Base-by-base conservation (phyloP, 2,888 invertebrate species). In the Sylvicola cinctus region DNA sequence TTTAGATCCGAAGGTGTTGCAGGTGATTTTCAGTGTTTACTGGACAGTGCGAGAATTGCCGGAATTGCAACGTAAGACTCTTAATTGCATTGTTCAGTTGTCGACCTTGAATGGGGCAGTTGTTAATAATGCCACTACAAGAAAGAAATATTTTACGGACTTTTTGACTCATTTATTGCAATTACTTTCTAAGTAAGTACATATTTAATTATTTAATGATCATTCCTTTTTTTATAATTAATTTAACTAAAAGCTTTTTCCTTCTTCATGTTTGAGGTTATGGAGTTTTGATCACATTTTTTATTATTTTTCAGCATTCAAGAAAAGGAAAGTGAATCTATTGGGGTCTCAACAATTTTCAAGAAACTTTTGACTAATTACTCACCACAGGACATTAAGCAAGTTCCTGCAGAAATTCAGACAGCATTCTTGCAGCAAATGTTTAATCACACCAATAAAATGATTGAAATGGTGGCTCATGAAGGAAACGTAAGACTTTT, bases 11-110 rank as follows among this genome's bases (percentile, higher is more conserved):
- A 67, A 70, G 40, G 60, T 85, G 12, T 53, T 83, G 32, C 66
- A 75, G n/a, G 54, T 87, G 27, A 79, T 85, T 60, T 87, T 84
- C 50, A 74, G 75, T 50, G 62, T 80, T 25, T 85, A 87, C 54
- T 72, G 76, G 66, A 79, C 80, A 60, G 75, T 87, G 4, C 65
- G 85, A 31, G 66, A 70, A 30, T 70, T 75, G 49, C 72, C 75
- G 15, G 71, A 76, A 30, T 61, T 87, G 44, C 70, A 77, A 7
- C 76, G 76, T 49, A 77, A 79, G 40, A 76, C 83, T 1, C 57
- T 88, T 37, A 77, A 70, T 34, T 87, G 88, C 54, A 61, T 91
- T 31, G 75, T 79, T 8, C 88, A 88, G 51, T 58, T 90, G 37
- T 73, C 76, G 1, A 71, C 74, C 12, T 51, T 80, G 20, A 69